Evolutionary conservation across 2,113 vertebrate genomes (phyloP).

Genomic region (Mormoops blainvillei): DNA sequence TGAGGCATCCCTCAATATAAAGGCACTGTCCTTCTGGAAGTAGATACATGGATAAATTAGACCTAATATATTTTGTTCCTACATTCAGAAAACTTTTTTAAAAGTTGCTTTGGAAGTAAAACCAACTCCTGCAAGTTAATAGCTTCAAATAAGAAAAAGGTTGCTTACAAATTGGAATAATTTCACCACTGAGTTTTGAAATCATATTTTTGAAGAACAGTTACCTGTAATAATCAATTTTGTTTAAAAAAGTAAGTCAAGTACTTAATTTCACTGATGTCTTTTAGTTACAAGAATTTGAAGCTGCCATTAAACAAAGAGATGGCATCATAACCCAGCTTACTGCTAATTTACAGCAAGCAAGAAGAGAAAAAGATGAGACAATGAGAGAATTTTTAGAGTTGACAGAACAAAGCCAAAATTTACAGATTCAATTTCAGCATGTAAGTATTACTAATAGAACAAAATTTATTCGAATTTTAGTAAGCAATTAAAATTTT

Average conservation of each 20-base stretch:
- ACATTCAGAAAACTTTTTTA: not conserved
- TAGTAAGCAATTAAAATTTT: not conserved
- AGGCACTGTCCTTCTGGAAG: not conserved
- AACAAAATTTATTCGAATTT: not conserved
- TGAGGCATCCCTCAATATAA: not conserved
- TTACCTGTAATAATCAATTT: not conserved
- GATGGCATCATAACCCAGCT: conserved; percentile 98
- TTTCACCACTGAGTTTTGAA: not conserved
- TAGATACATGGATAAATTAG: not conserved
- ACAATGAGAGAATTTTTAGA: conserved; percentile 95
- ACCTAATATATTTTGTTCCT: not conserved
- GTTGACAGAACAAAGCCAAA: conserved; percentile 95
- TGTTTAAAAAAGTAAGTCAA: not conserved
- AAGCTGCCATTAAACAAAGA: conserved; percentile 95
- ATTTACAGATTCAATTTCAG: conserved; percentile 95
- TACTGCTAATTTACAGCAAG: conserved; percentile 95
- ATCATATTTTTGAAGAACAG: conserved; percentile 10
- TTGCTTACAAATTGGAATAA: not conserved
- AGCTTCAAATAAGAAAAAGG: not conserved
- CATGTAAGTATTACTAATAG: conserved; percentile 83
- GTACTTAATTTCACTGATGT: not conserved
- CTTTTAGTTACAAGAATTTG: conserved; percentile 94
- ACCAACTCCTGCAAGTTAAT: not conserved
- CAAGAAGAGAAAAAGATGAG: conserved; percentile 93
- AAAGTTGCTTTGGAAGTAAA: conserved; percentile 1